A percentile compares a stretch with the other conserved stretches of the same genome.
Evolutionary conservation across 1,140 invertebrate species (phyloP).

Genomic region (Calosoma granatense): DNA sequence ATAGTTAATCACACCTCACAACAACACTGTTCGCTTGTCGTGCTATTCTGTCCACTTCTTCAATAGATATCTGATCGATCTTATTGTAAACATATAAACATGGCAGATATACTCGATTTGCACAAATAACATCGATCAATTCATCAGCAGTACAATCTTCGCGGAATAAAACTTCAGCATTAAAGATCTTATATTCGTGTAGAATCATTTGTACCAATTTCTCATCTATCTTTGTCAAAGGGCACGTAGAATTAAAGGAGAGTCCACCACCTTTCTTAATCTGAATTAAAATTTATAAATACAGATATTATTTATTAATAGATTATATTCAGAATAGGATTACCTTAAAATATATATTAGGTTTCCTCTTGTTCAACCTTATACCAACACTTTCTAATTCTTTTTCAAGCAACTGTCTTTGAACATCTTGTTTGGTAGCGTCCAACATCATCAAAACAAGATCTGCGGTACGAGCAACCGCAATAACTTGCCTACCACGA

Average conservation of each 20-base stretch:
- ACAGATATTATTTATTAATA: too few species aligned
- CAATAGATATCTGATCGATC: constrained; percentile 99
- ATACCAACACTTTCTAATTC: constrained; percentile 97
- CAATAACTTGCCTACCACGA: constrained; percentile 79
- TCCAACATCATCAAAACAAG: constrained; percentile 98
- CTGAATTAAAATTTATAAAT: constrained; percentile 37
- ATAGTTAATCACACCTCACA: constrained; percentile 60
- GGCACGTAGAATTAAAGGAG: constrained; percentile 95
- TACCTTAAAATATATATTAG: constrained; percentile 98
- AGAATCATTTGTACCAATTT: constrained; percentile 97
- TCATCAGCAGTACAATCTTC: constrained; percentile 95
- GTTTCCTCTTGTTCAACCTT: constrained; percentile 84
- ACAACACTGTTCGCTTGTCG: constrained; percentile 84
- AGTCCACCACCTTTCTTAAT: constrained; percentile 96
- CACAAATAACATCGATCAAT: constrained; percentile 97
- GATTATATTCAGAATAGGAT: too few species aligned
- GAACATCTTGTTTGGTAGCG: constrained; percentile 93
- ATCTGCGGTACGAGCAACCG: constrained; percentile 93
- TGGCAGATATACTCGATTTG: constrained; percentile 93
- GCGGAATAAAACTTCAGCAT: constrained; percentile 93
- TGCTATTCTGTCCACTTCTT: constrained; percentile 95
- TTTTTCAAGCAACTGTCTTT: constrained; percentile 78
- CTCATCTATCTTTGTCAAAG: constrained; percentile 88
- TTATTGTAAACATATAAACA: constrained; percentile 99
- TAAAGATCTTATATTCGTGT: constrained; percentile 99